Percentiles rank a stretch among this genome's conserved stretches.
Evolutionary conservation across 2,113 vertebrate genomes (phyloP).

Genomic region (Grallaria varia): DNA sequence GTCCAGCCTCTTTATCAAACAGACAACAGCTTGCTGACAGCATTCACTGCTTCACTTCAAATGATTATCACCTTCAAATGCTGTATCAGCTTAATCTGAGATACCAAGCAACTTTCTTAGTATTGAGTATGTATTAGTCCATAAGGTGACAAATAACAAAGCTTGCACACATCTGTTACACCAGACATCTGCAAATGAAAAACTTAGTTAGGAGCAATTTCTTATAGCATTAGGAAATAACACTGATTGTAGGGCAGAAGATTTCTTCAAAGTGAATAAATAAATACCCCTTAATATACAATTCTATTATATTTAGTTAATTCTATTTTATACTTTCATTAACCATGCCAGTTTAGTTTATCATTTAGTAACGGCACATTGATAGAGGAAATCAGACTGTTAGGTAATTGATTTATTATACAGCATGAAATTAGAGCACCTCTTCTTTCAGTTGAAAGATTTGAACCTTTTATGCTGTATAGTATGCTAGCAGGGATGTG

Average conservation of each 20-base stretch:
- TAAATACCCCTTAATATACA: background rate
- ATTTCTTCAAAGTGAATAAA: background rate
- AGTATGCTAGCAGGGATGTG: background rate
- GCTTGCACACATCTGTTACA: background rate
- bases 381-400: background rate
- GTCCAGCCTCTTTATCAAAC: background rate
- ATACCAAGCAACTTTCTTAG: background rate
- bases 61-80: background rate
- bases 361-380: background rate
- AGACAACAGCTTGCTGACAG: background rate
- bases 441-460: background rate
- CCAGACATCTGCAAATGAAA: background rate
- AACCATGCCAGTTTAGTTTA: background rate
- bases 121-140: background rate
- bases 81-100: background rate
- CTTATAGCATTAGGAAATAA: background rate
- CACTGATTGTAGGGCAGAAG: background rate
- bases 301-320: background rate
- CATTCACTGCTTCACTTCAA: background rate
- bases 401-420: background rate
- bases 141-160: background rate
- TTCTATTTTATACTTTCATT: background rate
- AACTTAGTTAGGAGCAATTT: background rate
- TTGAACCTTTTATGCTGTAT: background rate
- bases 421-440: background rate